These are phyloP conservation scores for Sandelia bainsii DNA, from an alignment of 2,797 vertebrate genomes.

Conservation along the genomic window DNA sequence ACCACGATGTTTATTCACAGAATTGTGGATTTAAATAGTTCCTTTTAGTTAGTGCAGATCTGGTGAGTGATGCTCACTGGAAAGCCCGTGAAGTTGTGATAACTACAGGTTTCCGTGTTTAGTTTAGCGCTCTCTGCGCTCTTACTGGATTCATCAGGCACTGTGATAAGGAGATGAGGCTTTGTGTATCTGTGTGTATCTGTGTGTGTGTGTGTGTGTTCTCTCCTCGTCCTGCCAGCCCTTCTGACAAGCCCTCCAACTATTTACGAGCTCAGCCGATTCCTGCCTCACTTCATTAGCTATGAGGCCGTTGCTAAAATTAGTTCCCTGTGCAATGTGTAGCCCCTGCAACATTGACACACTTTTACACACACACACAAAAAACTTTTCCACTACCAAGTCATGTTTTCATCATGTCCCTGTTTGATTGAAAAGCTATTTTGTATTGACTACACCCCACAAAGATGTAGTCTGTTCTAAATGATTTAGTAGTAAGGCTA, in stretches of 20 bases:
- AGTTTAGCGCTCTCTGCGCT: constrained; percentile 49
- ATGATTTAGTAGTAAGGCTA: not conserved
- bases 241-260: constrained; percentile 78
- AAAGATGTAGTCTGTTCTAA: constrained; percentile 12
- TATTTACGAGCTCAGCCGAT: constrained; percentile 84
- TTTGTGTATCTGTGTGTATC: constrained; percentile 35
- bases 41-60: constrained; percentile 41
- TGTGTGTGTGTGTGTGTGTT: constrained; percentile 31
- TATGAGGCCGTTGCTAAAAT: constrained; percentile 85
- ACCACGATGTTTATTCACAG: constrained; percentile 49
- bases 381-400: constrained; percentile 63
- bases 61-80: constrained; percentile 56
- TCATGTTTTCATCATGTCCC: constrained; percentile 60
- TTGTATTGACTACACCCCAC: constrained; percentile 17
- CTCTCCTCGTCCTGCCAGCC: constrained; percentile 41
- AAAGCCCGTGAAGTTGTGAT: constrained; percentile 66
- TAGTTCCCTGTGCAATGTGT: constrained; percentile 75
- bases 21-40: constrained; percentile 48
- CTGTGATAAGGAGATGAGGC: constrained; percentile 66
- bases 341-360: constrained; percentile 56
- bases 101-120: constrained; percentile 56
- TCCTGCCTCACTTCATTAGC: constrained; percentile 84
- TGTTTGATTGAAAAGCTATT: constrained; percentile 30
- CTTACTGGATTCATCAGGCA: constrained; percentile 61
- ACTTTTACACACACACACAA: constrained; percentile 30